Percentiles rank a stretch among this genome's conserved stretches.
Conservation (phyloP, 2,113 vertebrate genomes). For the Osmerus eperlanus region DNA sequence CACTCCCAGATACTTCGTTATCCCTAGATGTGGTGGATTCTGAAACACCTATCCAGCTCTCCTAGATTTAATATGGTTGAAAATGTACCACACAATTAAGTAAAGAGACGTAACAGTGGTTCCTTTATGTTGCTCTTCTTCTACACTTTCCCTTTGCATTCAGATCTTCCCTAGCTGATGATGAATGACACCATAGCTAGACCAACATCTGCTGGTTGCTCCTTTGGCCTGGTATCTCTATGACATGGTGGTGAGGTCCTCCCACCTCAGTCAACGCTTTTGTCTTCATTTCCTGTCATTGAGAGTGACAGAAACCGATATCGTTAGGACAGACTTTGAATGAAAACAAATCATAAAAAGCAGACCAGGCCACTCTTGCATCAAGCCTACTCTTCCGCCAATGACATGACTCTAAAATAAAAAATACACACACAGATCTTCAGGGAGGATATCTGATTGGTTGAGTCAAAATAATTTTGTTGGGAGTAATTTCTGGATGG, state of each 20-base stretch:
- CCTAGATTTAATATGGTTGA: neutral
- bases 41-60: conserved; percentile 4
- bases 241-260: conserved; percentile 8
- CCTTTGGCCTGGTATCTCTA: conserved; percentile 19
- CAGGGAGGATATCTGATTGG: conserved; percentile 30
- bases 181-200: too few species aligned
- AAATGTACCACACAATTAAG: neutral
- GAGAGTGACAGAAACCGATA: conserved; percentile 28
- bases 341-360: neutral
- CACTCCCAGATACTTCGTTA: neutral
- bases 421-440: neutral
- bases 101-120: neutral
- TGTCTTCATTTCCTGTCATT: conserved; percentile 36
- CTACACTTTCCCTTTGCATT: conserved; percentile 5
- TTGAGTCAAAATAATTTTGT: conserved; percentile 40
- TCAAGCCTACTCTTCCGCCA: neutral
- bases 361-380: neutral
- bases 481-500: conserved; percentile 37
- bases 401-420: neutral
- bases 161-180: conserved; percentile 17
- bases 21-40: neutral
- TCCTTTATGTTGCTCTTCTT: conserved; percentile 9
- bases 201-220: too few species aligned
- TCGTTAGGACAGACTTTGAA: conserved; percentile 22
- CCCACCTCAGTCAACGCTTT: conserved; percentile 16